Evolutionary conservation across 2,888 invertebrate species (phyloP), one percentile per base, ranked within the genome.

Genomic region (Drosophila emarginata): DNA sequence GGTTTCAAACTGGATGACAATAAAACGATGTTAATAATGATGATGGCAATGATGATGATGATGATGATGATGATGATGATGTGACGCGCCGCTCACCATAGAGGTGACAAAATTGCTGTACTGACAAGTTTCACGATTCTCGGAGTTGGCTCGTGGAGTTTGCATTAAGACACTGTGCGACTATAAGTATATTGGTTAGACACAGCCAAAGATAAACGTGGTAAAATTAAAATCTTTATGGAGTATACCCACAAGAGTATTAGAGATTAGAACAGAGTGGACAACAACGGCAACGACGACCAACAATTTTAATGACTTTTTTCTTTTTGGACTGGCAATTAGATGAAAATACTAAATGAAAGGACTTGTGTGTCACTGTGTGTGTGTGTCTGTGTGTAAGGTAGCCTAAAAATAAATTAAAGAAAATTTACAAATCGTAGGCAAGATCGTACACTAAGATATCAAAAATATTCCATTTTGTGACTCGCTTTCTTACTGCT

Each of bases 61-160:
- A 45, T 83, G 78, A 77, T 74, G 69, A 85, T 87, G 77, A 77
- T 81, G 76, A 76, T 79, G 82, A 79, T 77, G 82, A 79, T 83
- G 87, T 78, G 87, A 50, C 28, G 37, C 52, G 60, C 15, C 72
- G 36, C 32, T 64, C 40, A 73, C 81, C 82, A 73, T 66, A 61
- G 82, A 83, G 87, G 82, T 87, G 82, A 85, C 87, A 83, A 81
- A 87, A 83, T 76, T 67, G 76, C 69, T 83, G 87, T 83, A 70
- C 81, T 71, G 57, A 66, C 86, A 75, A 71, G 64, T 63, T 45
- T 37, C 32, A 32, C 32, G 40, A n/a, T 36, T 36, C 28, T 5
- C 5, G 5, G 26, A 26, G 36, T n/a, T 36, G 54, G 5, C 23
- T n/a, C 36, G 51, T 40, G 40, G 73, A 72, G 21, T 74, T 65